phyloP scores from a whole-genome alignment of 2,888 invertebrate genomes.

The Hydraecia micacea region DNA sequence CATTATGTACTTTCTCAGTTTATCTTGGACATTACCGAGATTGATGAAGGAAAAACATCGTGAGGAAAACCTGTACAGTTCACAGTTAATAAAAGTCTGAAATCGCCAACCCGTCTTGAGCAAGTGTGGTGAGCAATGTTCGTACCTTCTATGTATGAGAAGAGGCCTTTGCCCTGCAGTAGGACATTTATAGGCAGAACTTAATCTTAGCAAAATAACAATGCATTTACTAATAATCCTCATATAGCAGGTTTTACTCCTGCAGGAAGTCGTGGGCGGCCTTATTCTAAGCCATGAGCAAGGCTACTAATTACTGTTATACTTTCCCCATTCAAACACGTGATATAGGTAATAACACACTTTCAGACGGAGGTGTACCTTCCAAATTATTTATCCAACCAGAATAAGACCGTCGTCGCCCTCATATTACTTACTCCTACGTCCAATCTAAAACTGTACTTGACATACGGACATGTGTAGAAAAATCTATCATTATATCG shows the following conservation, averaged over 20 bases:
- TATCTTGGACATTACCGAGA: background rate
- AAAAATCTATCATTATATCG: constrained; percentile 44
- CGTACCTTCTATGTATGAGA: background rate
- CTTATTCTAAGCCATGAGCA: constrained; percentile 28
- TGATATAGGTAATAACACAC: constrained; percentile 42
- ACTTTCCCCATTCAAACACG: constrained; percentile 16
- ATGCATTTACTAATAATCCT: constrained; percentile 11
- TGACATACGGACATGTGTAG: constrained; percentile 54
- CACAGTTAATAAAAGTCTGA: background rate
- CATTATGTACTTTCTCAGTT: background rate
- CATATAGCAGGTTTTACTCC: background rate
- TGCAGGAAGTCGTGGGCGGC: constrained; percentile 32
- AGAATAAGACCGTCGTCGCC: constrained; percentile 41
- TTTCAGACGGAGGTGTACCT: constrained; percentile 25
- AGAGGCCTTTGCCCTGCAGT: background rate
- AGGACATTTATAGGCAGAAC: background rate
- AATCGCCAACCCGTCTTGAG: background rate
- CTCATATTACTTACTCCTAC: constrained; percentile 55
- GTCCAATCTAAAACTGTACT: constrained; percentile 59
- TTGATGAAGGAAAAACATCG: background rate
- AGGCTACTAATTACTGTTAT: constrained; percentile 28
- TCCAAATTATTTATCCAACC: constrained; percentile 52
- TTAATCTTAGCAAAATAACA: constrained; percentile 6
- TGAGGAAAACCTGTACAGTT: background rate
- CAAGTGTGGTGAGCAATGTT: background rate